Evolutionary conservation across 2,888 invertebrate genomes (phyloP).

Genomic region (Caenorhabditis angaria): DNA sequence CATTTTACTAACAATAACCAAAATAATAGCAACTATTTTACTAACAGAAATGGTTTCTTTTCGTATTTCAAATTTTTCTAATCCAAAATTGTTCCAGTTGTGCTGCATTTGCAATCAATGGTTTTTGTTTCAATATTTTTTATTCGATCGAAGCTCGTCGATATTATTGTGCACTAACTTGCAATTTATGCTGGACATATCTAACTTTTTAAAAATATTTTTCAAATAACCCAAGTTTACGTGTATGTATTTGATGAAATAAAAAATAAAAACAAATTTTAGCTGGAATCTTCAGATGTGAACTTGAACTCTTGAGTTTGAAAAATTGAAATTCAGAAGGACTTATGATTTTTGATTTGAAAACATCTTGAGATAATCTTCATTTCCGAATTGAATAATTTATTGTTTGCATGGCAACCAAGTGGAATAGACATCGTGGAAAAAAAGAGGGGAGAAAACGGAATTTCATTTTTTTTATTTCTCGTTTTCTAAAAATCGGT

Average conservation of each 20-base stretch:
- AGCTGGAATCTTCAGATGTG: too few species aligned
- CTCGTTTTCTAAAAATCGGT: too few species aligned
- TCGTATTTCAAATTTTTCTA: background rate
- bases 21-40: slow-evolving; percentile 5
- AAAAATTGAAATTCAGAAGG: background rate
- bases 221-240: background rate
- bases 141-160: slow-evolving; percentile 32
- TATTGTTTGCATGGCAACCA: background rate
- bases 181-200: slow-evolving; percentile 30
- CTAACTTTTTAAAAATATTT: slow-evolving; percentile 1
- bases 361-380: too few species aligned
- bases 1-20: slow-evolving; percentile 3
- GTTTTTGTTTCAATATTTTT: slow-evolving; percentile 40
- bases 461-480: background rate
- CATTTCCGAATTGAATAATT: background rate
- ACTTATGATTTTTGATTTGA: too few species aligned
- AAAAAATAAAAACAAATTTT: too few species aligned
- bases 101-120: slow-evolving; percentile 38
- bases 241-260: background rate
- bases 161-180: slow-evolving; percentile 41
- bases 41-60: background rate
- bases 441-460: too few species aligned
- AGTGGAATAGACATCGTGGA: background rate
- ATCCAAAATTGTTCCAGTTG: slow-evolving; percentile 23
- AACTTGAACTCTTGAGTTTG: background rate